These are phyloP conservation scores for Catagonus wagneri DNA, from an alignment of 2,113 vertebrate species.

Conservation along the genomic window DNA sequence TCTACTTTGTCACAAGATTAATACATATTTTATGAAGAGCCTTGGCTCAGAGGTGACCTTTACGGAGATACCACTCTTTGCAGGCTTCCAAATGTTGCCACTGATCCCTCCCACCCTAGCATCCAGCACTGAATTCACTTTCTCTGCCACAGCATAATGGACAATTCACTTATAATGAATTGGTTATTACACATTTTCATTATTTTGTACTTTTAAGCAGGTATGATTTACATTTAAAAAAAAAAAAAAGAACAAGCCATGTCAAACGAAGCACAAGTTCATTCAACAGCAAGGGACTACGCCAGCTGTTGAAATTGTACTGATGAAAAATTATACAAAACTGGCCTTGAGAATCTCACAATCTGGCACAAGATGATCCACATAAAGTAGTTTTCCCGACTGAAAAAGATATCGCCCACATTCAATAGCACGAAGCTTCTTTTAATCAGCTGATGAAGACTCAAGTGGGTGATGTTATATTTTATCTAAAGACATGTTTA, in stretches of 20 bases:
- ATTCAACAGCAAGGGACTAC: background rate
- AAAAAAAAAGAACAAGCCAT: background rate
- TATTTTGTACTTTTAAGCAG: background rate
- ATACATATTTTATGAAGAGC: background rate
- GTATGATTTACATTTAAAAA: background rate
- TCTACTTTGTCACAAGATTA: background rate
- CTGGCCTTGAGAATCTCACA: background rate
- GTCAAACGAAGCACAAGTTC: background rate
- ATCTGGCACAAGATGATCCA: background rate
- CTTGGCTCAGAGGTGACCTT: background rate
- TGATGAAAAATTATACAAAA: background rate
- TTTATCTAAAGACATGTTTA: constrained; percentile 47
- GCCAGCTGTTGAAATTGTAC: background rate
- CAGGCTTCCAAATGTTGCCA: background rate
- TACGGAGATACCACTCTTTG: background rate
- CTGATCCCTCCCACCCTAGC: background rate
- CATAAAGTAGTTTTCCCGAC: background rate
- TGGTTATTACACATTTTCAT: background rate
- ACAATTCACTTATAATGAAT: background rate
- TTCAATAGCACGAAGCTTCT: background rate
- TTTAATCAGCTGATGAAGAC: background rate
- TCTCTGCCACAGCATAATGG: background rate
- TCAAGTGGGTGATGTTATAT: background rate
- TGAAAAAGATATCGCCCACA: background rate
- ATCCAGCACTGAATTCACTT: background rate